These are phyloP conservation scores for Arenaria interpres DNA, from an alignment of 2,113 vertebrate species.

Conservation along the genomic window DNA sequence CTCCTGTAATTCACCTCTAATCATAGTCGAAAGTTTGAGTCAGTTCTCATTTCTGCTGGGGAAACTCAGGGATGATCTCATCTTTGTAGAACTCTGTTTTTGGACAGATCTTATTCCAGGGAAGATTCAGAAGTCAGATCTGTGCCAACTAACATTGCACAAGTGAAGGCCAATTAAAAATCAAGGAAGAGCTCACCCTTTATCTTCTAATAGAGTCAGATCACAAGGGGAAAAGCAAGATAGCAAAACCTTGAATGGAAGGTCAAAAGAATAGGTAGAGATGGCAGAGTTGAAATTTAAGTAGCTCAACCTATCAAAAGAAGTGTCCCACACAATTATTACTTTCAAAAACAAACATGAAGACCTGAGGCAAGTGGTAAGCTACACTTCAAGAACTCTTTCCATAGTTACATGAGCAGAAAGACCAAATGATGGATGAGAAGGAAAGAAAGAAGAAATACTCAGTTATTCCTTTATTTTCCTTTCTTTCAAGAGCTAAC, in stretches of 20 bases:
- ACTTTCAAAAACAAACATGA: not conserved
- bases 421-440: accelerated
- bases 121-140: not conserved
- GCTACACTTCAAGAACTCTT: not conserved
- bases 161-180: not conserved
- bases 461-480: not conserved
- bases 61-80: not conserved
- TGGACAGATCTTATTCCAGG: not conserved
- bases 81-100: not conserved
- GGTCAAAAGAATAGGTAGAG: not conserved
- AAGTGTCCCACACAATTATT: not conserved
- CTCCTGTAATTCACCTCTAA: not conserved
- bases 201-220: not conserved
- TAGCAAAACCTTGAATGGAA: not conserved
- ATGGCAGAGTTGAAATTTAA: not conserved
- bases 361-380: not conserved
- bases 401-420: not conserved
- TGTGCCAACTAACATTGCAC: not conserved
- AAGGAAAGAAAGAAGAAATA: not conserved
- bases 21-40: not conserved
- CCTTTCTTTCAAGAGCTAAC: not conserved
- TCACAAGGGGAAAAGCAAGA: not conserved
- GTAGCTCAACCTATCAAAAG: not conserved
- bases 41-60: not conserved
- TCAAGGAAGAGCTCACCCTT: not conserved